Percentiles rank a stretch among this genome's conserved stretches.
phyloP scores from a whole-genome alignment of 2,888 invertebrate genomes.

The Protonemura montana region DNA sequence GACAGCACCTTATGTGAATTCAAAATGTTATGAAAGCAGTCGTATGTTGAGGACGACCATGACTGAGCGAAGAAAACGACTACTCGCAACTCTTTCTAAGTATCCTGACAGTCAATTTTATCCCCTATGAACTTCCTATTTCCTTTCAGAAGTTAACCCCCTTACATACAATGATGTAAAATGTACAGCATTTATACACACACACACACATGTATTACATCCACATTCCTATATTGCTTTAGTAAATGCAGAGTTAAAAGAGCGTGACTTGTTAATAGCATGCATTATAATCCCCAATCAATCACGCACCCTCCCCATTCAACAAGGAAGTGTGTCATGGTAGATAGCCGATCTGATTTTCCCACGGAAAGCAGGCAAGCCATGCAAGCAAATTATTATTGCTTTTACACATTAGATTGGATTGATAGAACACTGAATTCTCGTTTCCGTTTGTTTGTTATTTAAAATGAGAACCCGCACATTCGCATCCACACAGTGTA shows the following conservation, averaged over 20 bases:
- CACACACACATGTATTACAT: background rate
- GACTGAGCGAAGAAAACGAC: no score
- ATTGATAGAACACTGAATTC: background rate
- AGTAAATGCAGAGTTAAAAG: background rate
- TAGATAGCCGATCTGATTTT: conserved; percentile 31
- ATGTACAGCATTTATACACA: background rate
- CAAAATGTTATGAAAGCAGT: no score
- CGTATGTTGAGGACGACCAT: no score
- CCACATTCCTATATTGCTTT: background rate
- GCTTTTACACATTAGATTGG: background rate
- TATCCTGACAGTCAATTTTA: background rate
- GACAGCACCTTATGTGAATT: no score
- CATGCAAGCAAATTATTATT: background rate
- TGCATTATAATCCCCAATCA: conserved; percentile 35
- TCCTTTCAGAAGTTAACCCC: background rate
- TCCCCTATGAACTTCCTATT: background rate
- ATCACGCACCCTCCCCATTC: conserved; percentile 20
- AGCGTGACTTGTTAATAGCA: background rate
- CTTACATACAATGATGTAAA: background rate
- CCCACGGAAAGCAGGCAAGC: conserved; percentile 12
- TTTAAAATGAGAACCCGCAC: background rate
- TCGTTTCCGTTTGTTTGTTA: background rate
- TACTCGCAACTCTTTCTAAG: background rate
- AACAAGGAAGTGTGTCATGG: conserved; percentile 39
- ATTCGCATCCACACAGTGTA: background rate